phyloP scores from a whole-genome alignment of 2,888 invertebrate genomes.

The Apodemia mormo region DNA sequence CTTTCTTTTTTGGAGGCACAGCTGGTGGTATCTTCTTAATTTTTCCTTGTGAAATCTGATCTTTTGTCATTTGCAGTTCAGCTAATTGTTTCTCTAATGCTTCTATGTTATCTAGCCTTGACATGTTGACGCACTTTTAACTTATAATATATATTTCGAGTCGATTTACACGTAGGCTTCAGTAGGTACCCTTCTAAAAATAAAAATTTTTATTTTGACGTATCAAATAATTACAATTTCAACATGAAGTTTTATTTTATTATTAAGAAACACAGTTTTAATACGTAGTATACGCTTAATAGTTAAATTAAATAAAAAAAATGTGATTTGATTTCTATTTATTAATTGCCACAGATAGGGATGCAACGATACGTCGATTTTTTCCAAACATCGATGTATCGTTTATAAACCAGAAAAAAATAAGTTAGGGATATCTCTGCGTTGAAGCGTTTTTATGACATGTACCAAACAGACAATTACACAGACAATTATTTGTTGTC shows the following conservation, averaged over 20 bases:
- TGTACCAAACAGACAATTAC: too few relatives aligned
- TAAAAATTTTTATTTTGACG: not conserved
- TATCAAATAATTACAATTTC: not conserved
- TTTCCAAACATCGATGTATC: too few relatives aligned
- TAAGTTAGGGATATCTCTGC: too few relatives aligned
- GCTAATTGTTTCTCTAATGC: conserved; percentile 87
- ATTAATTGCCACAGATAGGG: too few relatives aligned
- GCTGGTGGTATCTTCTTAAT: conserved; percentile 87
- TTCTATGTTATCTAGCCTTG: conserved; percentile 78
- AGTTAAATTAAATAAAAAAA: too few relatives aligned
- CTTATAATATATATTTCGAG: not conserved
- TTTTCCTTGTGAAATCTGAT: conserved; percentile 53
- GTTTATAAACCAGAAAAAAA: too few relatives aligned
- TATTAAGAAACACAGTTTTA: not conserved
- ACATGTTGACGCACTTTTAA: conserved; percentile 49
- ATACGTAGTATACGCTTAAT: too few relatives aligned
- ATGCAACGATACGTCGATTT: too few relatives aligned
- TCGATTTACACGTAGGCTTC: conserved; percentile 82
- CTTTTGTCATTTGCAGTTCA: conserved; percentile 83
- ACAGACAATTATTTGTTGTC: too few relatives aligned
- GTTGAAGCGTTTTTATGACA: too few relatives aligned
- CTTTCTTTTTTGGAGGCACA: conserved; percentile 91
- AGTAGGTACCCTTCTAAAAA: not conserved
- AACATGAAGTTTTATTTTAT: not conserved
- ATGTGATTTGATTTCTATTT: too few relatives aligned